A percentile compares a stretch with the other conserved stretches of the same genome.
These are phyloP conservation scores for Brachystomella parvula DNA, from an alignment of 1,140 invertebrate species.

Conservation along the genomic window DNA sequence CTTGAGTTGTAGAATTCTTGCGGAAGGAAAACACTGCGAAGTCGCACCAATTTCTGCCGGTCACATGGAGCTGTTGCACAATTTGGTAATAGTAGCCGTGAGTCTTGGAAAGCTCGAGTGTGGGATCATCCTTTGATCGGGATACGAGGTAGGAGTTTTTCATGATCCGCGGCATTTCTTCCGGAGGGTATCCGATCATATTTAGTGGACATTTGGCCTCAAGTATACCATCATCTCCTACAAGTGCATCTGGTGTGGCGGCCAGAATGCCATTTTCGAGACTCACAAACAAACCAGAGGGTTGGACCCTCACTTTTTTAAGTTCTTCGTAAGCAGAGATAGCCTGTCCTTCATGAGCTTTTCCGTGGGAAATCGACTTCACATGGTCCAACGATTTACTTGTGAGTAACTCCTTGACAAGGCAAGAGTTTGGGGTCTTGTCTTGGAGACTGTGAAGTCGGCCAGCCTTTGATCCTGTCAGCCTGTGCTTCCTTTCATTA, in stretches of 20 bases:
- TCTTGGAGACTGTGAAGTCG: background rate
- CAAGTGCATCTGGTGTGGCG: background rate
- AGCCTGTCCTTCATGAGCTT: background rate
- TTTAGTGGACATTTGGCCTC: background rate
- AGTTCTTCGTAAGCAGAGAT: background rate
- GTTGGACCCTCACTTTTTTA: background rate
- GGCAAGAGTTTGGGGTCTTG: background rate
- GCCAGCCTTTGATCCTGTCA: background rate
- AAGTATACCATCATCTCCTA: background rate
- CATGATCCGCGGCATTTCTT: background rate
- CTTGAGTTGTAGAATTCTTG: background rate
- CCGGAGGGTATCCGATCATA: background rate
- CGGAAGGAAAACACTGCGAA: slow-evolving; percentile 35
- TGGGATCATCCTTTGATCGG: background rate
- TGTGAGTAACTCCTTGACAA: background rate
- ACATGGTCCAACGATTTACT: background rate
- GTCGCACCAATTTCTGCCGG: slow-evolving; percentile 38
- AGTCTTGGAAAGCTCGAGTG: slow-evolving; percentile 8
- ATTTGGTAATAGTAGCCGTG: slow-evolving; percentile 29
- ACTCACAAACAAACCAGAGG: background rate
- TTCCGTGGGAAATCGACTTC: background rate
- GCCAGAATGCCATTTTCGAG: background rate
- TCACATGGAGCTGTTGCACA: slow-evolving; percentile 27
- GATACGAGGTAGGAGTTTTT: background rate
- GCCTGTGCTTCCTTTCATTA: slow-evolving; percentile 22